Percentiles rank a stretch among this genome's conserved stretches.
Evolutionary conservation across 2,113 vertebrate species (phyloP).

Genomic region (Laticauda colubrina): DNA sequence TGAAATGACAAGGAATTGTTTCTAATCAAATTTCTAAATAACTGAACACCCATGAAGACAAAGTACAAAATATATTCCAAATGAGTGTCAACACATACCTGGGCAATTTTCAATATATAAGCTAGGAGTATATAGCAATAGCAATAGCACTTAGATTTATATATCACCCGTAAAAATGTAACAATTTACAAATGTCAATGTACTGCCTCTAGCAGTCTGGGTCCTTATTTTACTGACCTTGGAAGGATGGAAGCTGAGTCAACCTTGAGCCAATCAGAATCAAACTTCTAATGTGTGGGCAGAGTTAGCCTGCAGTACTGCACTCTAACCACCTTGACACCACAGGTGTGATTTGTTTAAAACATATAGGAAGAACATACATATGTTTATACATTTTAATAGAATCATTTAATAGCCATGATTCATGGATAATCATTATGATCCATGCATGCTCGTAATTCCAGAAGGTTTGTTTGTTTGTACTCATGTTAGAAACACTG

Average conservation of each 20-base stretch:
- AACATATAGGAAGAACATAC: not conserved
- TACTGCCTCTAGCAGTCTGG: not conserved
- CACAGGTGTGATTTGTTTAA: not conserved
- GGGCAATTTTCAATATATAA: conserved; percentile 21
- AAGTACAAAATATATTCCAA: conserved; percentile 14
- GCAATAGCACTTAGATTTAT: not conserved
- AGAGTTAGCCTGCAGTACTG: not conserved
- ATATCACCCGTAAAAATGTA: not conserved
- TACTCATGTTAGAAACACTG: not conserved
- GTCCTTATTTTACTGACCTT: not conserved
- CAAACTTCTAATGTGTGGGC: not conserved
- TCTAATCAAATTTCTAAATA: conserved; percentile 24
- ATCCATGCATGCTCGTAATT: not conserved
- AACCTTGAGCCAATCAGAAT: not conserved
- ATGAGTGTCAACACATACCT: not conserved
- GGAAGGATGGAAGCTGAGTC: not conserved
- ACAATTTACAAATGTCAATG: not conserved
- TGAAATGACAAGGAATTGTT: conserved; percentile 8
- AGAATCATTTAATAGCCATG: not conserved
- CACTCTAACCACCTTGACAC: not conserved
- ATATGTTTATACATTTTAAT: not conserved
- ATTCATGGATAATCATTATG: too few relatives aligned
- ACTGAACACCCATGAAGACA: conserved; percentile 13
- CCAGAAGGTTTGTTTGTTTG: not conserved
- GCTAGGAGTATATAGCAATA: not conserved